Evolutionary conservation across 2,888 invertebrate genomes (phyloP).

Genomic region (Slavum lentiscoides): DNA sequence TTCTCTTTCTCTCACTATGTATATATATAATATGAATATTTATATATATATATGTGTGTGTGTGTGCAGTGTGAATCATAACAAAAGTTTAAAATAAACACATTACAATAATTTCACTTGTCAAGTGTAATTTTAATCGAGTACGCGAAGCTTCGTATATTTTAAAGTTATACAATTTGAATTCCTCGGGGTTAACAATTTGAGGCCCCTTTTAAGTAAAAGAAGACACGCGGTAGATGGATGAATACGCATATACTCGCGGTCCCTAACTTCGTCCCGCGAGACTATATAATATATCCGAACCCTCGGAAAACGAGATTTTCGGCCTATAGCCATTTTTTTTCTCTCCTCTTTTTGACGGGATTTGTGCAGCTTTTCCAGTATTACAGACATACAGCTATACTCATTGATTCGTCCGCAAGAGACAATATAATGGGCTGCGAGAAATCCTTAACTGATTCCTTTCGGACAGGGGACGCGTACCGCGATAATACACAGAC

Average conservation of each 20-base stretch:
- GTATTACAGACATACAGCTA: neutral
- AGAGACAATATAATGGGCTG: conserved; percentile 21
- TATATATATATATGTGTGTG: no score
- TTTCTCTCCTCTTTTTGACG: conserved; percentile 13
- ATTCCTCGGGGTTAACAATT: conserved; percentile 40
- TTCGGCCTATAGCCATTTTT: conserved; percentile 6
- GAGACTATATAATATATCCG: conserved; percentile 13
- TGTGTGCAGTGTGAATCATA: neutral
- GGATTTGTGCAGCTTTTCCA: conserved; percentile 26
- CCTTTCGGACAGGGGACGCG: neutral
- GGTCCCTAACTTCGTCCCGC: conserved; percentile 25
- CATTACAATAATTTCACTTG: conserved; percentile 24
- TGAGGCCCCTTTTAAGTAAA: conserved; percentile 31
- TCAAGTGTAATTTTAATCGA: conserved; percentile 48
- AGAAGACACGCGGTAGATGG: conserved; percentile 40
- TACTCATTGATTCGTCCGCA: conserved; percentile 11
- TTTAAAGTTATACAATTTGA: conserved; percentile 39
- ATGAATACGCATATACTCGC: conserved; percentile 12
- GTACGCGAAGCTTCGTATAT: conserved; percentile 3
- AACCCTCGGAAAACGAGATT: conserved; percentile 41
- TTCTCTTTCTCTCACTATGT: no score
- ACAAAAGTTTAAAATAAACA: conserved; percentile 40
- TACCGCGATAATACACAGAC: neutral
- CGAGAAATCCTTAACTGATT: conserved; percentile 4
- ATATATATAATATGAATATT: no score